These are phyloP conservation scores for Ellobius talpinus DNA, from an alignment of 2,113 vertebrate species.

Conservation along the genomic window DNA sequence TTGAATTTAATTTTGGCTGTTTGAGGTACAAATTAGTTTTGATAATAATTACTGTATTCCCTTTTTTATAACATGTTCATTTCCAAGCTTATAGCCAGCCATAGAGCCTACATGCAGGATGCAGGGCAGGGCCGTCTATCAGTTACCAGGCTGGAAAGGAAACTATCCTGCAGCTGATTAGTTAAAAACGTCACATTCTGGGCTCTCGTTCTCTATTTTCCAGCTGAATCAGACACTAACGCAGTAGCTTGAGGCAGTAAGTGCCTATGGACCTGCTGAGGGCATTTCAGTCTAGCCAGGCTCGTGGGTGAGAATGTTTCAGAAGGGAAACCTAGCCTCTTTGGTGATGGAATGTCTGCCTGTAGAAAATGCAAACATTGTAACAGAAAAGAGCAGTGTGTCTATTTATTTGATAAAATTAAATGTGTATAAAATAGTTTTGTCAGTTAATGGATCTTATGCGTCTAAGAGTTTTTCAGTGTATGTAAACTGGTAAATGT, in stretches of 20 bases:
- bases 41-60: constrained; percentile 85
- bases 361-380: not conserved
- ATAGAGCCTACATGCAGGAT: constrained; percentile 69
- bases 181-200: constrained; percentile 86
- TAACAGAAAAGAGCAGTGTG: not conserved
- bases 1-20: constrained; percentile 87
- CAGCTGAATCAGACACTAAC: constrained; percentile 87
- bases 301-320: constrained; percentile 69
- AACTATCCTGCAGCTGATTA: constrained; percentile 86
- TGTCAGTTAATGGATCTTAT: not conserved
- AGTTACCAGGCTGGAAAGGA: constrained; percentile 71
- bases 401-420: constrained; percentile 30
- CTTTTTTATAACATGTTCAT: constrained; percentile 81
- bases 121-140: constrained; percentile 73
- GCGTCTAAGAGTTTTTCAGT: not conserved
- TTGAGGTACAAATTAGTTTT: constrained; percentile 86
- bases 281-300: constrained; percentile 82
- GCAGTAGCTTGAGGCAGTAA: constrained; percentile 86
- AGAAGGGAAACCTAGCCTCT: constrained; percentile 68
- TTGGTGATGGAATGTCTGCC: constrained; percentile 68
- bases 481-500: not conserved
- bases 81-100: constrained; percentile 73
- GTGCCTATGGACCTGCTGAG: constrained; percentile 86
- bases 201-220: constrained; percentile 86
- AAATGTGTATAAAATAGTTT: constrained; percentile 5